Conservation (phyloP, 1,140 invertebrate genomes). For the Drosophila carrolli region DNA sequence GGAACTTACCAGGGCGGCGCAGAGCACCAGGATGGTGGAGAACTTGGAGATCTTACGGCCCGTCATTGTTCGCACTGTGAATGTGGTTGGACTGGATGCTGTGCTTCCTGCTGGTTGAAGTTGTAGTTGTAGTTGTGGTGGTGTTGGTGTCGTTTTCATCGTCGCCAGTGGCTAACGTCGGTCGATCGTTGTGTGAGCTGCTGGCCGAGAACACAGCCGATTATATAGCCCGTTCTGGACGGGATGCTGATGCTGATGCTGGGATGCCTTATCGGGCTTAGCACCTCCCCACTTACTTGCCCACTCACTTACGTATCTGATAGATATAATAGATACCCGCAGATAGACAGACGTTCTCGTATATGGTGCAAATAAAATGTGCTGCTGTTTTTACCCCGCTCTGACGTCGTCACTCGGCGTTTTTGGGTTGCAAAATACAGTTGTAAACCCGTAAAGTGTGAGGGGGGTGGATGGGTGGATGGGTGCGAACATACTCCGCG, state of each 20-base stretch:
- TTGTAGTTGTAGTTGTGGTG: constrained; percentile 11
- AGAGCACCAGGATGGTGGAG: constrained; percentile 53
- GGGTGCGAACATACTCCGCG: constrained; percentile 30
- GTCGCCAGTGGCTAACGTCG: constrained; percentile 75
- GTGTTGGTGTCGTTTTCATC: constrained; percentile 47
- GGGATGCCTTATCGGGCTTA: constrained; percentile 55
- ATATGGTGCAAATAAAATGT: constrained; percentile 67
- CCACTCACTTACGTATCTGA: constrained; percentile 1
- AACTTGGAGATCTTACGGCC: constrained; percentile 38
- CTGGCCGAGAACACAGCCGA: constrained; percentile 19
- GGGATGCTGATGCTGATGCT: constrained; percentile 53
- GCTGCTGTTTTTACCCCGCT: constrained; percentile 14
- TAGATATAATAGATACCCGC: constrained; percentile 10
- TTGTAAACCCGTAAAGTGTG: constrained; percentile 70
- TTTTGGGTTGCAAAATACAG: constrained; percentile 63
- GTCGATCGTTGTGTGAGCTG: constrained; percentile 78
- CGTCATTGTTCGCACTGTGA: constrained; percentile 39
- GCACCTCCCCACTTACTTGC: constrained; percentile 21
- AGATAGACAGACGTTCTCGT: constrained; percentile 16
- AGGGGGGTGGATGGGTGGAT: neutral
- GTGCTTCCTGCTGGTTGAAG: no score
- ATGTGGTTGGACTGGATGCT: constrained; percentile 34
- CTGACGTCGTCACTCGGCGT: constrained; percentile 31
- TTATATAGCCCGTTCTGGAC: constrained; percentile 57
- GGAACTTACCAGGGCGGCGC: constrained; percentile 60